Conservation (phyloP, 2,113 vertebrate species). For the Psittacus erithacus region DNA sequence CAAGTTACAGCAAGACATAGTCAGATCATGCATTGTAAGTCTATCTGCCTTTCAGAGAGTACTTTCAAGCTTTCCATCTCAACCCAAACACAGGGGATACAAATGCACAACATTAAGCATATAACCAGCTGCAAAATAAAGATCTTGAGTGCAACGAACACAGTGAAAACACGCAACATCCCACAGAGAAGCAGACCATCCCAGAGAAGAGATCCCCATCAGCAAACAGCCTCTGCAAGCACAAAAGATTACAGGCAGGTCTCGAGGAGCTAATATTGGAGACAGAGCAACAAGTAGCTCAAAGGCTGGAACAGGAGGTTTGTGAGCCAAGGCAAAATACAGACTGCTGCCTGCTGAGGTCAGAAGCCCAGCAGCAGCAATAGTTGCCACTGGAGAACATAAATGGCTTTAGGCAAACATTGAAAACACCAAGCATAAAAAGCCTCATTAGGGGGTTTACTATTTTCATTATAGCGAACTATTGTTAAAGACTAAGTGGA, state of each 20-base stretch:
- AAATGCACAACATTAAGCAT: neutral
- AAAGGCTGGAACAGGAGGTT: neutral
- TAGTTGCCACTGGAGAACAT: accelerated
- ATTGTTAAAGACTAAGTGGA: neutral
- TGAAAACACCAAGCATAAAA: neutral
- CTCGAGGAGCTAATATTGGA: accelerated
- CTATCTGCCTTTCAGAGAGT: neutral
- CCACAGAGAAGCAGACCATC: neutral
- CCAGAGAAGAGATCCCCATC: neutral
- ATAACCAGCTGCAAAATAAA: neutral
- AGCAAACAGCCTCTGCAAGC: neutral
- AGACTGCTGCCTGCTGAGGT: neutral
- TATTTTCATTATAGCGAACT: neutral
- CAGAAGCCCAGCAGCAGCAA: neutral
- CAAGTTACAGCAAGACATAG: neutral
- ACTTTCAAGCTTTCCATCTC: neutral
- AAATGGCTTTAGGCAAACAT: neutral
- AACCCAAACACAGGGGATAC: neutral
- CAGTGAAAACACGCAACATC: neutral
- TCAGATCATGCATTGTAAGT: neutral
- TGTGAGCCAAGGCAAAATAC: neutral
- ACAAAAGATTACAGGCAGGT: neutral
- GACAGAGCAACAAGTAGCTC: neutral
- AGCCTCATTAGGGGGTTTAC: neutral
- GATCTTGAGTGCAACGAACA: neutral